Percentiles rank a stretch among this genome's conserved stretches.
Conservation (phyloP, 2,113 vertebrate species). For the Cnemophilus loriae region DNA sequence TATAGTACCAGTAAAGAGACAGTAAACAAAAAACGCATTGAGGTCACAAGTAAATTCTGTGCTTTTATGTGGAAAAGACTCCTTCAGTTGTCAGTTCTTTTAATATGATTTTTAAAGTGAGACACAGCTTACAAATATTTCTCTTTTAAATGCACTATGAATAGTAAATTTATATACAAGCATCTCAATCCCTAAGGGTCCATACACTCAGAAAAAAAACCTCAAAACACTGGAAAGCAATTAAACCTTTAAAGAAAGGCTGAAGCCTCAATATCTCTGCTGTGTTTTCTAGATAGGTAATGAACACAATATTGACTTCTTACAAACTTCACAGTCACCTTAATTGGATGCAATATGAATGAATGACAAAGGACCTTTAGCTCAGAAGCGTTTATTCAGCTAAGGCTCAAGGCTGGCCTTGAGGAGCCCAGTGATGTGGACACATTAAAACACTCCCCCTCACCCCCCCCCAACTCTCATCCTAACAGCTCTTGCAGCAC, state of each 20-base stretch:
- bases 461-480: not conserved
- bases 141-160: not conserved
- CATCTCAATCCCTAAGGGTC: not conserved
- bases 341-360: not conserved
- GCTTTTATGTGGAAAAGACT: not conserved
- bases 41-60: not conserved
- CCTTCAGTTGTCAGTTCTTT: not conserved
- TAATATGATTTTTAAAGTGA: not conserved
- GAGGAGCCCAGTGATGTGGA: not conserved
- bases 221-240: not conserved
- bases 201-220: not conserved
- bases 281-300: not conserved
- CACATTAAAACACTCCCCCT: rapidly evolving
- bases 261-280: not conserved
- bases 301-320: not conserved
- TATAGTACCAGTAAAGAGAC: not conserved
- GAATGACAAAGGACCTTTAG: not conserved
- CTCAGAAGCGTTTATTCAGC: not conserved
- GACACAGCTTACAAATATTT: not conserved
- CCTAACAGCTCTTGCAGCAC: rapidly evolving
- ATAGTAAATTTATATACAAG: not conserved
- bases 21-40: not conserved
- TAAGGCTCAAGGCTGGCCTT: not conserved
- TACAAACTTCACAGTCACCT: not conserved
- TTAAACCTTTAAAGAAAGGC: not conserved